phyloP scores from a whole-genome alignment of 2,113 vertebrate species.

The Saguinus midas region DNA sequence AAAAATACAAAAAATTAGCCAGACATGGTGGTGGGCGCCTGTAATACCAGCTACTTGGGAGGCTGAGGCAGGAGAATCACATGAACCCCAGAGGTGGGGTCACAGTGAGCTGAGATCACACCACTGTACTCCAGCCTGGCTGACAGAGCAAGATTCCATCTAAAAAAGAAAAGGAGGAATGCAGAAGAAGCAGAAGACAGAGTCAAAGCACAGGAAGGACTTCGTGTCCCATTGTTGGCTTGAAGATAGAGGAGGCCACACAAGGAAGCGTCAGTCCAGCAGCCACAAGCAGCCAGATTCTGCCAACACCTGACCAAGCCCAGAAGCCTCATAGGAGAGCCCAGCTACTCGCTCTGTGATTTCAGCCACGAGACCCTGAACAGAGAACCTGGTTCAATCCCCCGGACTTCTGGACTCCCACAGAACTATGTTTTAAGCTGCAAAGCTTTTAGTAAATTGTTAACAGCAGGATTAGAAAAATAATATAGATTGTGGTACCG shows the following conservation, averaged over 20 bases:
- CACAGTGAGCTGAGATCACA: too few species aligned
- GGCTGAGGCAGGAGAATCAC: too few species aligned
- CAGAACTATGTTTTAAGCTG: not conserved
- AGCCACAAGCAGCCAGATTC: not conserved
- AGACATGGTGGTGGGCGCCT: rapidly evolving
- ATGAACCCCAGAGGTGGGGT: rapidly evolving
- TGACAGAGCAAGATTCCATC: too few species aligned
- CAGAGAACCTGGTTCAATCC: not conserved
- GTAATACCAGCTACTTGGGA: too few species aligned
- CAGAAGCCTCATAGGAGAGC: not conserved
- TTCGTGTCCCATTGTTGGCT: rapidly evolving
- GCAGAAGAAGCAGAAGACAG: too few species aligned
- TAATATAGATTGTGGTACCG: not conserved
- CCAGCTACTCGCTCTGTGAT: rapidly evolving
- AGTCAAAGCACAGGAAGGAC: not conserved
- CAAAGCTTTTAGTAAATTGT: not conserved
- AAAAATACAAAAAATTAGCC: too few species aligned
- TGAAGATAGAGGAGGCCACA: too few species aligned
- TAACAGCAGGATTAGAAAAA: too few species aligned
- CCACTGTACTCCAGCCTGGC: too few species aligned
- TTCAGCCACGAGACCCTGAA: not conserved
- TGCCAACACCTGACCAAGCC: not conserved
- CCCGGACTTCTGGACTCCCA: rapidly evolving
- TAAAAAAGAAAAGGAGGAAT: too few species aligned
- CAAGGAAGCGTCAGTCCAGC: not conserved